Evolutionary conservation across 2,888 invertebrate species (phyloP), one percentile per base, ranked within the genome.

Genomic region (Chrysotoxum bicinctum): DNA sequence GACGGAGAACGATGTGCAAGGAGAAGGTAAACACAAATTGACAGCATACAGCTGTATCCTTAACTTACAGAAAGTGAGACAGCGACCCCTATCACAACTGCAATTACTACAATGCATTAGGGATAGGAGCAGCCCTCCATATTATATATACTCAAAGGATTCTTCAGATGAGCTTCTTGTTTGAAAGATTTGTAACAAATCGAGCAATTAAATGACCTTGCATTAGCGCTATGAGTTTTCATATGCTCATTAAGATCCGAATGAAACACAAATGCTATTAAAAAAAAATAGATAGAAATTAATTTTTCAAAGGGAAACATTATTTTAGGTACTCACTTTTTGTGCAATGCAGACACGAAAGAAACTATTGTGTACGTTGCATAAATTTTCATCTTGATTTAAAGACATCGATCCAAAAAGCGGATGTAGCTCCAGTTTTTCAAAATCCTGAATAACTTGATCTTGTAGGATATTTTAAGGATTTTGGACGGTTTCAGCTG

Each of bases 341-440:
- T 3, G 16, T 12, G 19, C 62, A 64, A 4, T 64, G 16, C 0
- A 30, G 1, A 32, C 62, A 64, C 1, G 26, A 7, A 16, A 64
- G 45, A 5, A 64, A 19, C 43, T 30, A 43, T 62, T 45, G 8
- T 50, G 23, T n/a, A 26, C 50, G 5, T 60, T 23, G n/a, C 5
- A 16, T 60, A 23, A n/a, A 1, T n/a, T 26, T 32, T 64, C 30
- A 14, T 30, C 43, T n/a, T 7, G 16, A 45, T 26, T 64, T 19
- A 45, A 19, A 21, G 54, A 60, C 60, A 60, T 60, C 2, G 60
- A 26, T 60, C 30, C 62, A 64, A 64, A 64, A 12, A 64, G 62
- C 14, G 62, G 62, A 19, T 64, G 62, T 3, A 64, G 45, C 4
- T 64, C 62, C 0, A 64, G 45, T 45, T 64, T 64, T 30, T 43